These are phyloP conservation scores for Metacarcinus magister DNA, from an alignment of 2,888 invertebrate genomes.

Conservation along the genomic window DNA sequence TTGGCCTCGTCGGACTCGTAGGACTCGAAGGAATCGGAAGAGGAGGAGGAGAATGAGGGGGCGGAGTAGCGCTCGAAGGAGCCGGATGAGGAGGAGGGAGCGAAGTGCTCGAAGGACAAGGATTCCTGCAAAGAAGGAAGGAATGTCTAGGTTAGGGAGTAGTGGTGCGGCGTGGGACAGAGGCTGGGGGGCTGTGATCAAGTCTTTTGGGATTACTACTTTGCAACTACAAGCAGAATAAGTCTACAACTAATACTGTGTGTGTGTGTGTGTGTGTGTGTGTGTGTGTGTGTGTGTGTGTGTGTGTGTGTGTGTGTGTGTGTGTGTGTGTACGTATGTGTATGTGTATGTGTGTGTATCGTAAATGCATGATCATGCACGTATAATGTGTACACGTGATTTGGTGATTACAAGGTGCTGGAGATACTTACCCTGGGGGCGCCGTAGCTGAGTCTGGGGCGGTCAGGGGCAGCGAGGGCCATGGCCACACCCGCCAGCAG, in stretches of 20 bases:
- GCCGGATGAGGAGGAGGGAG: neutral
- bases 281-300: neutral
- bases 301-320: too few relatives aligned
- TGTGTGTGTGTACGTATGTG: too few relatives aligned
- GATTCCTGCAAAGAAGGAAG: neutral
- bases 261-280: too few relatives aligned
- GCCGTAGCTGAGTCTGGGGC: neutral
- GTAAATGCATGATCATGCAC: neutral
- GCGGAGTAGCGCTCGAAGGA: neutral
- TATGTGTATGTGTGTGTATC: neutral
- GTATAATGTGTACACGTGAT: neutral
- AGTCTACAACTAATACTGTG: too few relatives aligned
- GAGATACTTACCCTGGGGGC: neutral
- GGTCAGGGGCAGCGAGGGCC: constrained; percentile 31
- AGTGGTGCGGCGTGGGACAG: neutral
- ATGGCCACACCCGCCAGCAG: constrained; percentile 16
- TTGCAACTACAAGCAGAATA: too few relatives aligned
- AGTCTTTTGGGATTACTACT: too few relatives aligned
- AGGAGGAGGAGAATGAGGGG: neutral
- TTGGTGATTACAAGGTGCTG: neutral
- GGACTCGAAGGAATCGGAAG: neutral
- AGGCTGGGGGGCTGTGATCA: too few relatives aligned
- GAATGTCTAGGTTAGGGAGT: too few relatives aligned
- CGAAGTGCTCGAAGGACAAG: neutral
- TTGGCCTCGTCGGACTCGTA: constrained; percentile 57